A percentile compares a stretch with the other conserved stretches of the same genome.
These are phyloP conservation scores for Leucophenga maculata DNA, from an alignment of 2,888 invertebrate genomes.

Conservation along the genomic window DNA sequence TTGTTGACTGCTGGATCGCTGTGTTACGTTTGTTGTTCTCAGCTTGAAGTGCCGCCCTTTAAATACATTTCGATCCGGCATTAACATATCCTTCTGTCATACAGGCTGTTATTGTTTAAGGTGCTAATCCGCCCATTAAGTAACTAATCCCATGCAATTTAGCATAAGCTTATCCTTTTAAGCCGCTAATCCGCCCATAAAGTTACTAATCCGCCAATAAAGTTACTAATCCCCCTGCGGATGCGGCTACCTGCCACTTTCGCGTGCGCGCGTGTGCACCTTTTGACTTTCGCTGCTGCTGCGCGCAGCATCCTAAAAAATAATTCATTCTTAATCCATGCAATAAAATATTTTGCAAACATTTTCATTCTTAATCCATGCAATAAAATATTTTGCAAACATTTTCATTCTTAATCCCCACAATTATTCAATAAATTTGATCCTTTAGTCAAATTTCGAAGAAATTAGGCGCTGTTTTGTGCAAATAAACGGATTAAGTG, in stretches of 20 bases:
- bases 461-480: neutral
- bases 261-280: neutral
- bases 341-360: conserved; percentile 61
- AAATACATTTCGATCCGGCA: conserved; percentile 34
- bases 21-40: conserved; percentile 44
- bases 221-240: neutral
- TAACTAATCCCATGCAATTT: no score
- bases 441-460: neutral
- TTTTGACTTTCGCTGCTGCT: conserved; percentile 53
- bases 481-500: conserved; percentile 54
- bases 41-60: conserved; percentile 27
- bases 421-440: conserved; percentile 48
- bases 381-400: no score
- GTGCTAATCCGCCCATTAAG: no score
- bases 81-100: no score
- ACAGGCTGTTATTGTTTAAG: no score
- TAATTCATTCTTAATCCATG: conserved; percentile 61
- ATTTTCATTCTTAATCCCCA: conserved; percentile 60
- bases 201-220: no score
- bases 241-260: conserved; percentile 36
- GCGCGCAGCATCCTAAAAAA: conserved; percentile 55
- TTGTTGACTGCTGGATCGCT: conserved; percentile 33
- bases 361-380: conserved; percentile 64
- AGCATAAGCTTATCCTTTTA: no score
- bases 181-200: no score